Evolutionary conservation across 2,888 invertebrate species (phyloP), one percentile per base, ranked within the genome.

Genomic region (Hirtodrosophila cameraria): DNA sequence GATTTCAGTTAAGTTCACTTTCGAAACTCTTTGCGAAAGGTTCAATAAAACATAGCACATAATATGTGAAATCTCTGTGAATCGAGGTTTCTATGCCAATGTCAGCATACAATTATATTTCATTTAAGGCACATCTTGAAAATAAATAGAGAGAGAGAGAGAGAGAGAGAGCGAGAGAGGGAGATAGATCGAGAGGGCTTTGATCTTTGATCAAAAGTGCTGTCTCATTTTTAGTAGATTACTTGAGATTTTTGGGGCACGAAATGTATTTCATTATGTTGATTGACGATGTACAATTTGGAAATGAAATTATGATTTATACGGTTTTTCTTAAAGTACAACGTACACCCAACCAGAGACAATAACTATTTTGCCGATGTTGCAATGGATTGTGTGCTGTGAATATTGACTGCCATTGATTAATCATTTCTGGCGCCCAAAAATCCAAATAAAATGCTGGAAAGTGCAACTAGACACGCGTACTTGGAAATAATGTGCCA

Each of bases 381-480:
- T 78, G 73, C 79, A 78, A 61, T 63, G 64, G 39, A 38, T 50
- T 41, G 20, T 54, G 16, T 45, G 63, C 42, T 13, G 49, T 41
- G 52, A 46, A 41, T 68, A 78, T 79, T 76, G 79, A 82, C 65
- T 79, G 80, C 77, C 68, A 78, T 80, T 80, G 80, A 80, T 84
- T 84, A 80, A 80, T 80, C 78, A 75, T 84, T 78, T 67, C 52
- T 84, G 78, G 84, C 81, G 80, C 84, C 80, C 73, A 75, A 59
- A 59, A 38, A 63, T 71, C 62, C 39, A 46, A n/a, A 38, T 55
- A 38, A 45, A 49, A 63, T 54, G 58, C 61, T 80, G 66, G 78
- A 81, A 83, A 80, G 75, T 84, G 78, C 80, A 84, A 78, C 77
- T 73, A 83, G 75, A 83, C 78, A 77, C 75, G 84, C 80, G 78